Evolutionary conservation across 2,888 invertebrate species (phyloP).

Genomic region (Microchrysa polita): DNA sequence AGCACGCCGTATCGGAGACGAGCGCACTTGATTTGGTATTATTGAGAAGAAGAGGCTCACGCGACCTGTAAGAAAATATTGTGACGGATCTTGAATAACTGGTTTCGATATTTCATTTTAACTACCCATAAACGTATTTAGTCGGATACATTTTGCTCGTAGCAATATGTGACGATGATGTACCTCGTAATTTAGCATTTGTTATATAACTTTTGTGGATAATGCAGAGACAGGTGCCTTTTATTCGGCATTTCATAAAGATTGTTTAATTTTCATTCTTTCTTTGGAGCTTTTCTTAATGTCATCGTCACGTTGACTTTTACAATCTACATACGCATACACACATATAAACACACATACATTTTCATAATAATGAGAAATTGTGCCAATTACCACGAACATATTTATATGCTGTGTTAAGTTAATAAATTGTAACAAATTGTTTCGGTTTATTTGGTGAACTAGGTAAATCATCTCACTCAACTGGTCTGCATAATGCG

Average conservation of each 20-base stretch:
- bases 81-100: constrained; percentile 46
- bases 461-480: no score
- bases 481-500: no score
- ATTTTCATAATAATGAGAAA: no score
- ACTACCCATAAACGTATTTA: neutral
- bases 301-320: neutral
- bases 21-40: neutral
- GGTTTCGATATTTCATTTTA: constrained; percentile 33
- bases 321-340: no score
- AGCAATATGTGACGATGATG: neutral
- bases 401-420: no score
- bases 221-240: constrained; percentile 31
- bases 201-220: constrained; percentile 42
- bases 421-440: no score
- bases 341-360: no score
- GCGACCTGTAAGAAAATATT: constrained; percentile 16
- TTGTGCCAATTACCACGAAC: no score
- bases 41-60: no score
- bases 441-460: no score
- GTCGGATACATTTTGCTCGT: no score
- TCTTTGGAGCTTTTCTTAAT: neutral
- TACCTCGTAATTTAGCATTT: constrained; percentile 41
- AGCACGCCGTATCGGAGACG: neutral
- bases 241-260: constrained; percentile 26
- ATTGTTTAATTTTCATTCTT: constrained; percentile 13